Conservation (phyloP, 1,140 invertebrate genomes). For the Drosophila mojavensis region DNA sequence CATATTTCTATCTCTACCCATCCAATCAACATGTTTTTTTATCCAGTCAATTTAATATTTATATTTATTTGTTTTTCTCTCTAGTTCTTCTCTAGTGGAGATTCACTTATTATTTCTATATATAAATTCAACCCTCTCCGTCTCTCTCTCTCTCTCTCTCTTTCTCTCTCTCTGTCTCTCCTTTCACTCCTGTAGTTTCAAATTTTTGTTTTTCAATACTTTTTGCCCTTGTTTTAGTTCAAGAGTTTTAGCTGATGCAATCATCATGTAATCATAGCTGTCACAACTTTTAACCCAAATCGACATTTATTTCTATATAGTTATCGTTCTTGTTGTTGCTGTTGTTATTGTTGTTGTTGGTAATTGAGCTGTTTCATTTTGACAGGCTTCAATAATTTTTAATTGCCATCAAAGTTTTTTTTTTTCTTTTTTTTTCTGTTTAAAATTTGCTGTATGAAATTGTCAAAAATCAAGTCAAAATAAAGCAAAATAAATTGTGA, state of each 20-base stretch:
- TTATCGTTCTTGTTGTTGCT: not conserved
- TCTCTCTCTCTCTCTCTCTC: too few relatives aligned
- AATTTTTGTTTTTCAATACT: not conserved
- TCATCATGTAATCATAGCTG: constrained; percentile 6
- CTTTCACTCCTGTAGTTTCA: too few relatives aligned
- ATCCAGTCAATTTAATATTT: too few relatives aligned
- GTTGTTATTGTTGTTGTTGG: not conserved
- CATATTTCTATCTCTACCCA: too few relatives aligned
- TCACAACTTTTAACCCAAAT: not conserved
- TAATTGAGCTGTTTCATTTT: not conserved
- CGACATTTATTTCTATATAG: not conserved
- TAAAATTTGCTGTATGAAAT: constrained; percentile 6
- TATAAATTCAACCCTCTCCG: too few relatives aligned
- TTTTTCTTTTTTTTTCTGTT: not conserved
- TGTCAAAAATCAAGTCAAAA: not conserved
- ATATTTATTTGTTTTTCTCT: too few relatives aligned
- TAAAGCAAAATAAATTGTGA: not conserved
- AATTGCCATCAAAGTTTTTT: constrained; percentile 9
- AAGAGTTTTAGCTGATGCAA: not conserved
- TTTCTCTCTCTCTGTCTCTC: too few relatives aligned
- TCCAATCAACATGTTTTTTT: too few relatives aligned
- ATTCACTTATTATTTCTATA: too few relatives aligned
- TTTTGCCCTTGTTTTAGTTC: too few relatives aligned
- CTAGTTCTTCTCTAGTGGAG: too few relatives aligned
- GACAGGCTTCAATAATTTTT: constrained; percentile 15